Conservation (phyloP, 2,888 invertebrate species). For the Limnephilus marmoratus region DNA sequence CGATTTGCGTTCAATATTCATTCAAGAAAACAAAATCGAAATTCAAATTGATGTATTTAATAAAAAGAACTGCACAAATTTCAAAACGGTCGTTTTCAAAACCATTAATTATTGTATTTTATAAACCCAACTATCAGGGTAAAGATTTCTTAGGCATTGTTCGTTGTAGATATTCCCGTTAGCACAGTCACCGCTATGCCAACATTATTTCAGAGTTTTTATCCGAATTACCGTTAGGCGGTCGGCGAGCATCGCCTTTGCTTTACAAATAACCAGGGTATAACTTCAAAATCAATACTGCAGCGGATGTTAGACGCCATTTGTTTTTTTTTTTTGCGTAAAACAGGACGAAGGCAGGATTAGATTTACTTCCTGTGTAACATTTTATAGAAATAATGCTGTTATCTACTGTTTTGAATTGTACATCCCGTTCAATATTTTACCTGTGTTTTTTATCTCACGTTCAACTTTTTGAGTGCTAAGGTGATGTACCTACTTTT, state of each 20-base stretch:
- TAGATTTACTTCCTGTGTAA: background rate
- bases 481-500: too few relatives aligned
- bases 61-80: background rate
- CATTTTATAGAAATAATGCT: background rate
- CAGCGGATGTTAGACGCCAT: background rate
- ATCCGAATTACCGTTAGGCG: background rate
- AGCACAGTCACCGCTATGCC: background rate
- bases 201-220: background rate
- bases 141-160: background rate
- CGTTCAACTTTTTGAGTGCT: too few relatives aligned
- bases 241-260: background rate
- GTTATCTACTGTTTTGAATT: background rate
- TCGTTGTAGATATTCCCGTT: background rate
- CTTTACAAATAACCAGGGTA: background rate
- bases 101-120: too few relatives aligned
- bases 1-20: too few relatives aligned
- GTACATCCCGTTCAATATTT: background rate
- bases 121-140: background rate
- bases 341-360: background rate
- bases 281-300: background rate
- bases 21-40: too few relatives aligned
- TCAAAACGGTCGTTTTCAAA: background rate
- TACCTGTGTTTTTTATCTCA: too few relatives aligned
- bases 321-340: background rate
- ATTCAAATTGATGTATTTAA: too few relatives aligned